Evolutionary conservation across 2,797 vertebrate species (phyloP).

Genomic region (Oophaga sylvatica): DNA sequence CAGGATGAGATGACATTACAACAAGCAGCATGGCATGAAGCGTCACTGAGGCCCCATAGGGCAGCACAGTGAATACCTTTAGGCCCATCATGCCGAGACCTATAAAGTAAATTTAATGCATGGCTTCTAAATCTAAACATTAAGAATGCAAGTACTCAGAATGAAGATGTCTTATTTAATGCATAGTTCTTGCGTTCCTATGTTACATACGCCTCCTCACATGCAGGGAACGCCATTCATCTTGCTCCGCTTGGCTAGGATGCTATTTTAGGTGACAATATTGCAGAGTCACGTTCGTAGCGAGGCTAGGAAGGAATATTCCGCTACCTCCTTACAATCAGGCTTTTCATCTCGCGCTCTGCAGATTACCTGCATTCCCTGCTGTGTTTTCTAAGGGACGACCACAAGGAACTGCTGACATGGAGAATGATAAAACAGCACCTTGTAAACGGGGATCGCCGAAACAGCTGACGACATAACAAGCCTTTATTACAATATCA

Average conservation of each 20-base stretch:
- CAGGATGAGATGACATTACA: no score
- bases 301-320: not conserved
- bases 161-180: not conserved
- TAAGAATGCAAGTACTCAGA: not conserved
- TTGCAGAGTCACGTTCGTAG: slow-evolving; percentile 34
- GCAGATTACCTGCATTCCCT: slow-evolving; percentile 47
- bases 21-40: not conserved
- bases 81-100: not conserved
- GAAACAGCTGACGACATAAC: slow-evolving; percentile 48
- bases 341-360: slow-evolving; percentile 8
- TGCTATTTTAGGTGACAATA: slow-evolving; percentile 24
- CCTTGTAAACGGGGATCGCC: slow-evolving; percentile 42
- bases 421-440: slow-evolving; percentile 32
- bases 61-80: not conserved
- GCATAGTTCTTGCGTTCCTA: not conserved
- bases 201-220: not conserved
- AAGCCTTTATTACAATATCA: slow-evolving; percentile 49
- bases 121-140: not conserved
- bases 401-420: slow-evolving; percentile 40
- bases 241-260: not conserved
- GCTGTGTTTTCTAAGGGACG: slow-evolving; percentile 51
- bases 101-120: no score
- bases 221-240: not conserved
- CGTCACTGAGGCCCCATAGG: not conserved
- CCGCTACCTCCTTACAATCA: slow-evolving; percentile 32